Percentiles rank a stretch among this genome's conserved stretches.
phyloP scores from a whole-genome alignment of 2,888 invertebrate genomes.

The Nemoura dubitans region DNA sequence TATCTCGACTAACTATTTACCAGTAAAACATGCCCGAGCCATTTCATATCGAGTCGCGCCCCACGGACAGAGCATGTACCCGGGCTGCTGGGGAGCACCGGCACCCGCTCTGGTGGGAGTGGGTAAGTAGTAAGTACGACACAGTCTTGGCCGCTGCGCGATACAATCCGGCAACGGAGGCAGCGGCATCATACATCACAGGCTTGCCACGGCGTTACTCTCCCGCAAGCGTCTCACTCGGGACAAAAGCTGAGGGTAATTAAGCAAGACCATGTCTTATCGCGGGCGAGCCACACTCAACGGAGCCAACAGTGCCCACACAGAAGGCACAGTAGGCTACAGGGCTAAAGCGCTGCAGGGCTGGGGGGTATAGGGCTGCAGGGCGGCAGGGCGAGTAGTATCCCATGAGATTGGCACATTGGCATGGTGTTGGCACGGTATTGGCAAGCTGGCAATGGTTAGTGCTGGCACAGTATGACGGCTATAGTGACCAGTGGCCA shows the following conservation, averaged over 20 bases:
- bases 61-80: neutral
- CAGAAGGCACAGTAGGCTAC: neutral
- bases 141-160: too few relatives aligned
- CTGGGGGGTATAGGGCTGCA: too few relatives aligned
- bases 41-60: slow-evolving; percentile 34
- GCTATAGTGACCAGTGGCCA: too few relatives aligned
- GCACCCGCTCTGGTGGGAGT: too few relatives aligned
- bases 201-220: slow-evolving; percentile 20
- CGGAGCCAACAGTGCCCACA: neutral
- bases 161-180: neutral
- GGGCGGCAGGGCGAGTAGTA: too few relatives aligned
- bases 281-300: slow-evolving; percentile 40
- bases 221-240: neutral
- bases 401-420: neutral
- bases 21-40: slow-evolving; percentile 24
- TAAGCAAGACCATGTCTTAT: slow-evolving; percentile 46
- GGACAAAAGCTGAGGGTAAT: slow-evolving; percentile 46
- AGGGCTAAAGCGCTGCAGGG: too few relatives aligned
- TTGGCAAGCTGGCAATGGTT: neutral
- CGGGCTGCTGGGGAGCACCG: neutral
- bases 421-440: neutral
- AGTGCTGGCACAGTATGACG: neutral
- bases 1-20: slow-evolving; percentile 33
- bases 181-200: slow-evolving; percentile 44
- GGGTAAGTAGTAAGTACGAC: too few relatives aligned